Base-by-base conservation (phyloP, 2,113 vertebrate species). In the Heloderma charlesbogerti region DNA sequence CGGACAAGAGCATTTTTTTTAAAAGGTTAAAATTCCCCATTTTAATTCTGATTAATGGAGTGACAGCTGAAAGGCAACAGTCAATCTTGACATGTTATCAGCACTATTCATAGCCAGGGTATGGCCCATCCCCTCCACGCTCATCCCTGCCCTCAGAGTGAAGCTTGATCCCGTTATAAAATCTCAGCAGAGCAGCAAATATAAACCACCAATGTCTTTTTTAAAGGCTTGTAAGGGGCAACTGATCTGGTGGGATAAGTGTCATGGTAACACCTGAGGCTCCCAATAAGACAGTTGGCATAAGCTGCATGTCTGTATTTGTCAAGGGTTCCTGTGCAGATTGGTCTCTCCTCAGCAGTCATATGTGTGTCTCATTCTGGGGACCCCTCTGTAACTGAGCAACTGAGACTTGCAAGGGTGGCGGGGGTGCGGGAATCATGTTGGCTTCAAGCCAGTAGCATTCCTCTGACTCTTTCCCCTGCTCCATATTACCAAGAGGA, bases 381-480 rank as follows among this genome's bases (percentile, higher is more conserved):
- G 80, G 22, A 89, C 91, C 54, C 67, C 54, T 63, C 48, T 1
- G 0, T 86, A 92, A 95, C 75, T 89, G 9, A 43, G 75, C 57
- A 94, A 87, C 84, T 51, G 86, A 29, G 1, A 15, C 88, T 94
- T 57, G 89, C 92, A 94, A 4, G 0, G n/a, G 54, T 40, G 88
- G 92, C 77, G 92, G 91, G 94, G 91, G 92, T 92, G 92, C 91
- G 37, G 25, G n/a, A 29, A 43, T 3, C 37, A 78, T 48, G 89
- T 94, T 4, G 0, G 25, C 92, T 95, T n/a, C 84, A 48, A 94
- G 93, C 4, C 2, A 37, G 16, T 1, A 6, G 43, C 45, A 2
- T 31, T 45, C 15, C 43, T 66, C 71, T 13, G 13, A 4, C 25
- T 48, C 43, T 40, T n/a, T 29, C 13, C 22, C 31, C 25, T 20